Base-by-base conservation (phyloP, 2,797 vertebrate species). In the Orestias chungarensis region DNA sequence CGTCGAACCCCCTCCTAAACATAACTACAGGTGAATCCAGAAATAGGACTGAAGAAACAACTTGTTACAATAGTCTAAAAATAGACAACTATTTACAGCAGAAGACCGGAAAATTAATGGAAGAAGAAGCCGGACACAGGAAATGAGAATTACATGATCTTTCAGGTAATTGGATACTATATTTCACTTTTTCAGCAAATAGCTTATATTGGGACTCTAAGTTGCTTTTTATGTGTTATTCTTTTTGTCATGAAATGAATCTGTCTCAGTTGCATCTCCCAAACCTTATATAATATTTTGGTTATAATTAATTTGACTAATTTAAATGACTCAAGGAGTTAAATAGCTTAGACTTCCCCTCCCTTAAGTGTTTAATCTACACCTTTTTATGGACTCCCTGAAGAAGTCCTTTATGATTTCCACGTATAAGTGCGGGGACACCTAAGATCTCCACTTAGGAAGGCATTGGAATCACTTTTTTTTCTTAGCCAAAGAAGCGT, bases 401-500 rank as follows among this genome's bases (percentile, higher is more conserved):
- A 73, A 42, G 82, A 31, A 61, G 31, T 35, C 50, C 38, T 47
- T 71, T 66, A 64, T 72, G 57, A 69, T 73, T 71, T 25, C n/a
- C 66, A 47, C 77, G 76, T 75, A 69, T 52, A 1, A 79, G 73
- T 64, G 64, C 66, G 72, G 9, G 52, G 15, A 77, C 82, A 81
- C 76, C 70, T 66, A 72, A 69, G 46, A 71, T 75, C 79, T 74
- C 49, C 73, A 59, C 55, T 61, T 66, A 50, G 71, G 79, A 82
- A 78, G 65, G 44, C 82, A 70, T 86, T 78, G 50, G 43, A 73
- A 73, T 70, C 75, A 40, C 47, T 88, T 85, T 83, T 65, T 71
- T 69, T 87, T 90, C 89, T 88, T 85, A 47, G 73, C 81, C 73
- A 91, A 92, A 92, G 88, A 87, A 12, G 90, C 81, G 73, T 92